A percentile compares a stretch with the other conserved stretches of the same genome.
These are phyloP conservation scores for Andricus curvator DNA, from an alignment of 2,888 invertebrate genomes.

Conservation along the genomic window DNA sequence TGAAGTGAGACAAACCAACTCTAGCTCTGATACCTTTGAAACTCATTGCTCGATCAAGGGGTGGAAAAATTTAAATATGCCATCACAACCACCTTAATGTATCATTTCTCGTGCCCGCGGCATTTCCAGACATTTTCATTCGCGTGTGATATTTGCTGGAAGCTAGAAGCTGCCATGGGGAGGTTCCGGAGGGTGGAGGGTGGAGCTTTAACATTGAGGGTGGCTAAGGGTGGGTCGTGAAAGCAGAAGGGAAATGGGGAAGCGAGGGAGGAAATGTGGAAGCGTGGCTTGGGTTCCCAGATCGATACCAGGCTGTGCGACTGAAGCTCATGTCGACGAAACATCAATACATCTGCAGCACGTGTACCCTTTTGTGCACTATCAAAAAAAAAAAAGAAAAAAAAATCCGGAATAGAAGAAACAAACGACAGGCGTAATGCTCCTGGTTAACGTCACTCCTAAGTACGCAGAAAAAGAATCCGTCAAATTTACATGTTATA, in stretches of 20 bases:
- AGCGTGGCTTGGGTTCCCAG: slow-evolving; percentile 71
- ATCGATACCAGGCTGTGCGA: slow-evolving; percentile 75
- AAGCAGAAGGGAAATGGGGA: slow-evolving; percentile 50
- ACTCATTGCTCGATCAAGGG: slow-evolving; percentile 33
- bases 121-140: slow-evolving; percentile 65
- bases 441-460: neutral
- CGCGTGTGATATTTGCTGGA: slow-evolving; percentile 63
- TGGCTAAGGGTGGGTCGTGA: slow-evolving; percentile 49
- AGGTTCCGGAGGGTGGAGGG: slow-evolving; percentile 44
- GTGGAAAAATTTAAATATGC: slow-evolving; percentile 34
- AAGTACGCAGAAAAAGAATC: neutral
- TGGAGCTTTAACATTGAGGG: slow-evolving; percentile 56
- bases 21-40: neutral
- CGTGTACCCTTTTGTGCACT: slow-evolving; percentile 63
- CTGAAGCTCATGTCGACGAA: slow-evolving; percentile 68
- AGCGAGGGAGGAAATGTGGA: slow-evolving; percentile 62
- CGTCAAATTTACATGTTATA: no score
- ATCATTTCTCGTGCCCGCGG: slow-evolving; percentile 58
- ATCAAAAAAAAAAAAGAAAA: neutral
- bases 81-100: slow-evolving; percentile 53
- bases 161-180: slow-evolving; percentile 57
- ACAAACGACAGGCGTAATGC: neutral
- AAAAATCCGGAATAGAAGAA: neutral
- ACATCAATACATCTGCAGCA: slow-evolving; percentile 69
- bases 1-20: no score